These are phyloP conservation scores for Rhopalosiphum maidis DNA, from an alignment of 1,140 invertebrate species.

Conservation along the genomic window DNA sequence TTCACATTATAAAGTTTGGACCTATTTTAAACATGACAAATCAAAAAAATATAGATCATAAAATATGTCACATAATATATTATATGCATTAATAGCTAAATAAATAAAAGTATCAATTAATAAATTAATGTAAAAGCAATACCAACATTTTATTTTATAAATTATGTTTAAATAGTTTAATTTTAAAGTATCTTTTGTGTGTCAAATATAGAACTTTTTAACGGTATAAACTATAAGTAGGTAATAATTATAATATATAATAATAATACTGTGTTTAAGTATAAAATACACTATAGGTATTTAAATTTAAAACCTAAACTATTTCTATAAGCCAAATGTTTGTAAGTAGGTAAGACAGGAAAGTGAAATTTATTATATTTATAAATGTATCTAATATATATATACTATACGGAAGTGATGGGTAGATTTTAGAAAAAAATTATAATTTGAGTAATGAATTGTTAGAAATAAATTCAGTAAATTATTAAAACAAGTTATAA, in stretches of 20 bases:
- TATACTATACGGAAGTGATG: neutral
- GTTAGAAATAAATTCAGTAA: too few species aligned
- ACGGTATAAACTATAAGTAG: neutral
- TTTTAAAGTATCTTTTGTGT: neutral
- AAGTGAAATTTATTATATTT: neutral
- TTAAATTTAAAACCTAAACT: neutral
- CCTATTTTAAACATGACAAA: neutral
- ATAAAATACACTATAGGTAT: too few species aligned
- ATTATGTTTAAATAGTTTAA: neutral
- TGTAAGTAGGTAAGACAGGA: neutral
- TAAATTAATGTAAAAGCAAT: neutral
- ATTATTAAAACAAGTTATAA: too few species aligned
- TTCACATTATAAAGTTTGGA: neutral
- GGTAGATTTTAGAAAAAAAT: neutral
- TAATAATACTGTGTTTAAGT: neutral
- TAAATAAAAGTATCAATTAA: neutral
- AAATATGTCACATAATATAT: too few species aligned
- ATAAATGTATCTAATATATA: neutral
- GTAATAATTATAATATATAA: neutral
- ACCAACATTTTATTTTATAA: neutral
- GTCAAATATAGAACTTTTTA: neutral
- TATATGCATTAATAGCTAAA: neutral
- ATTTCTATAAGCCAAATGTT: neutral
- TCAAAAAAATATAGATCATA: too few species aligned
- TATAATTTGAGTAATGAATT: too few species aligned